Evolutionary conservation across 2,888 invertebrate genomes (phyloP).

Genomic region (Apamea monoglypha): DNA sequence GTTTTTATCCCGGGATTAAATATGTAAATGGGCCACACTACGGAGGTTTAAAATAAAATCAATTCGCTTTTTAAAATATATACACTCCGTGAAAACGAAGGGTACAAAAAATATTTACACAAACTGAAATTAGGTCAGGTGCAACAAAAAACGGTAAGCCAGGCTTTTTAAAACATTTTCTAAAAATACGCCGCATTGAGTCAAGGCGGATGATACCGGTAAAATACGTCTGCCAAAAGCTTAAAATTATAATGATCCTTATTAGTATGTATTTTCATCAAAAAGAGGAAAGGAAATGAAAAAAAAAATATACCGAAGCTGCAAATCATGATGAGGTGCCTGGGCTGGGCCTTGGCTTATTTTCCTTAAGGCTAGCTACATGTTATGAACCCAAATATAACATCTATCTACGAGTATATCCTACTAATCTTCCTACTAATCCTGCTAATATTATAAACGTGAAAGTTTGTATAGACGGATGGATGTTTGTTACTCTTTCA

Average conservation of each 20-base stretch:
- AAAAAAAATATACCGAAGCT: conserved; percentile 33
- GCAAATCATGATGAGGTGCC: conserved; percentile 22
- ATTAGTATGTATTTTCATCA: conserved; percentile 43
- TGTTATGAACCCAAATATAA: not conserved
- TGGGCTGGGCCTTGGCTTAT: not conserved
- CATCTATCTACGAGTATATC: not conserved
- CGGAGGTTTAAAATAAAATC: conserved; percentile 57
- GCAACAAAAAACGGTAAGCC: conserved; percentile 49
- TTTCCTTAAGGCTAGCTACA: not conserved
- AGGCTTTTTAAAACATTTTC: conserved; percentile 36
- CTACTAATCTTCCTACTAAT: too few species aligned
- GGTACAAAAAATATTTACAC: conserved; percentile 55
- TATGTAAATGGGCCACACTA: conserved; percentile 58
- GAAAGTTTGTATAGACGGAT: too few species aligned
- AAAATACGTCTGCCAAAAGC: conserved; percentile 36
- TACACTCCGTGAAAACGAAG: conserved; percentile 26
- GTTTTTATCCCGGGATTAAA: conserved; percentile 44
- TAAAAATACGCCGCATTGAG: conserved; percentile 51
- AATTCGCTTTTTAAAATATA: conserved; percentile 49
- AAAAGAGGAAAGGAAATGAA: conserved; percentile 21
- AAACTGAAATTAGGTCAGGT: conserved; percentile 64
- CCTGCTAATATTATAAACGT: too few species aligned
- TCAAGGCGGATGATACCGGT: conserved; percentile 37
- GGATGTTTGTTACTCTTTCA: too few species aligned
- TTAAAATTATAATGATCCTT: conserved; percentile 51